Evolutionary conservation across 2,113 vertebrate species (phyloP).

Genomic region (Syngnathus scovelli): DNA sequence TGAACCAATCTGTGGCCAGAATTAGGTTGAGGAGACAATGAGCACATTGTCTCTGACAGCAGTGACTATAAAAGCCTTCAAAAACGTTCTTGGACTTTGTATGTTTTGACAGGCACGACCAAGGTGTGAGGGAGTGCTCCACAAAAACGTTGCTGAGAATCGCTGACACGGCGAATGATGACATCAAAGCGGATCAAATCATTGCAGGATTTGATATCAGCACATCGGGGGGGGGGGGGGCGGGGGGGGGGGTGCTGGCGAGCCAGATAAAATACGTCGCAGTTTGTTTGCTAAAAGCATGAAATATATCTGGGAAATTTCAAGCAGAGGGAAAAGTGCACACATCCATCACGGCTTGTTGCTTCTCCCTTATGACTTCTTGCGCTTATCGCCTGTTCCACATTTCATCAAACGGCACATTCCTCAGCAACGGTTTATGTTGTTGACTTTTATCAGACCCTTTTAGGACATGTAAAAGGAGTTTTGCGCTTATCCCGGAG

Average conservation of each 20-base stretch:
- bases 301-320: slow-evolving; percentile 3
- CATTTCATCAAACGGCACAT: background rate
- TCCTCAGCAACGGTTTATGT: background rate
- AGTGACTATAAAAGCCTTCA: background rate
- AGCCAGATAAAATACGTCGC: background rate
- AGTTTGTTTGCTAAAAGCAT: slow-evolving; percentile 4
- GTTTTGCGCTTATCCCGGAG: background rate
- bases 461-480: background rate
- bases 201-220: background rate
- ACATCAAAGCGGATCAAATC: background rate
- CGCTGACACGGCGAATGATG: background rate
- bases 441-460: background rate
- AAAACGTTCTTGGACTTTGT: background rate
- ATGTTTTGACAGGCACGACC: background rate
- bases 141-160: background rate
- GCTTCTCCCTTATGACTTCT: background rate
- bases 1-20: no score
- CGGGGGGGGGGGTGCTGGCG: no score
- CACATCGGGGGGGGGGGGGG: background rate
- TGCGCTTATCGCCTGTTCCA: background rate
- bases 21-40: background rate
- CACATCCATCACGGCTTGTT: background rate
- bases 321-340: background rate
- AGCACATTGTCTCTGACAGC: background rate
- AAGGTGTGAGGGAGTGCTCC: background rate